Conservation (phyloP, 2,113 vertebrate species). For the Irena cyanogastra region DNA sequence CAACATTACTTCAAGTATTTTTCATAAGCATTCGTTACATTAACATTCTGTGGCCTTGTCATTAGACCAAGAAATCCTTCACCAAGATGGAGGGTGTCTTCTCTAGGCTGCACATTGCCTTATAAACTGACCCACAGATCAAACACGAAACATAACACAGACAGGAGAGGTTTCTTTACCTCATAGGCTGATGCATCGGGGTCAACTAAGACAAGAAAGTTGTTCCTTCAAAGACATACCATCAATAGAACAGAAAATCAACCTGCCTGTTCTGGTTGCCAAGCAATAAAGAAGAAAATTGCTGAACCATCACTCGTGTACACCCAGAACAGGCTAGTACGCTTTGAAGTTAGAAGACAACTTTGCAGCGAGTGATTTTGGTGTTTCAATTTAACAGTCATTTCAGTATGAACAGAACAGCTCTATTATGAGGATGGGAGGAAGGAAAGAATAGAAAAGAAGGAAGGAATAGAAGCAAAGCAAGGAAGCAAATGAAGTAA, state of each 20-base stretch:
- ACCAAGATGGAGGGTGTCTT: background rate
- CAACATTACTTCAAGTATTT: background rate
- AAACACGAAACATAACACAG: background rate
- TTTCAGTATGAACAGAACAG: background rate
- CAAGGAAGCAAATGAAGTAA: background rate
- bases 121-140: background rate
- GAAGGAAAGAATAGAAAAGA: background rate
- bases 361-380: background rate
- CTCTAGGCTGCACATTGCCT: background rate
- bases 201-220: background rate
- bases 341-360: background rate
- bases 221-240: background rate
- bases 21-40: background rate
- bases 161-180: background rate
- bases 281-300: background rate
- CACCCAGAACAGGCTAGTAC: background rate
- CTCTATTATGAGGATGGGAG: background rate
- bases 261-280: background rate
- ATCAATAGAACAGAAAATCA: background rate
- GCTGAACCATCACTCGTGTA: background rate
- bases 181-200: background rate
- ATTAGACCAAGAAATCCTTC: background rate
- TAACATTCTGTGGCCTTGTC: background rate
- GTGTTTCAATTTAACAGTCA: constrained; percentile 31
- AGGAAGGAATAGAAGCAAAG: background rate